Base-by-base conservation (phyloP, 2,797 vertebrate genomes). In the Poliocrania exsul region DNA sequence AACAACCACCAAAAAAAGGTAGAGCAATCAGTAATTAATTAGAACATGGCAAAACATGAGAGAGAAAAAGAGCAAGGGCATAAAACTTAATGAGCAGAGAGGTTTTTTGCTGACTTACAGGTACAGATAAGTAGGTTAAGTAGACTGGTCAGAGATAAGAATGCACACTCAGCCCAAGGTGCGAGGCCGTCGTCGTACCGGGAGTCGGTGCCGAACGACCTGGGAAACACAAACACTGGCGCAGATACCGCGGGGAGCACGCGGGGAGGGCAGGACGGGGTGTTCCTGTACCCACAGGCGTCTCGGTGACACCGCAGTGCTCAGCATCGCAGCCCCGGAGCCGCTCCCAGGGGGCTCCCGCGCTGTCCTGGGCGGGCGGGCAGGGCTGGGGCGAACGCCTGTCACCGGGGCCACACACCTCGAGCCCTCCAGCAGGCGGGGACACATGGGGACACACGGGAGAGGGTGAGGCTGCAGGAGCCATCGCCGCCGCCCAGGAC, bases 261-360 rank as follows among this genome's bases (percentile, higher is more conserved):
- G 24, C 5, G 47, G 28, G n/a, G 29, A 40, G 35, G 70, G 56
- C 88, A 13, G 71, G 13, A 33, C 6, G 11, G 31, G 28, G 3
- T 4, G 53, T 2, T 19, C 9, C 12, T 1, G 53, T 1, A 6
- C 5, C 13, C 70, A 8, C 29, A 3, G 50, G 13, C 3, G 15
- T 4, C 28, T 16, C 53, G 3, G 10, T 13, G 40, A 8, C 51
- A 13, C 38, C 1, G 21, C 77, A 25, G 18, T 9, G 20, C 56
- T 8, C 69, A 11, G 15, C 79, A 3, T 44, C 1, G 13, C 81
- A 16, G 7, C 49, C 50, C 42, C 65, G 1, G 10, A 5, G 7
- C 11, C 5, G 12, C 15, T 38, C 6, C 56, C 14, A 47, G 21
- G 46, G 46, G 25, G 11, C 19, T 67, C 44, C 58, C 5, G 46